Evolutionary conservation across 2,113 vertebrate genomes (phyloP), one percentile per base, ranked within the genome.

Genomic region (Anhinga anhinga): DNA sequence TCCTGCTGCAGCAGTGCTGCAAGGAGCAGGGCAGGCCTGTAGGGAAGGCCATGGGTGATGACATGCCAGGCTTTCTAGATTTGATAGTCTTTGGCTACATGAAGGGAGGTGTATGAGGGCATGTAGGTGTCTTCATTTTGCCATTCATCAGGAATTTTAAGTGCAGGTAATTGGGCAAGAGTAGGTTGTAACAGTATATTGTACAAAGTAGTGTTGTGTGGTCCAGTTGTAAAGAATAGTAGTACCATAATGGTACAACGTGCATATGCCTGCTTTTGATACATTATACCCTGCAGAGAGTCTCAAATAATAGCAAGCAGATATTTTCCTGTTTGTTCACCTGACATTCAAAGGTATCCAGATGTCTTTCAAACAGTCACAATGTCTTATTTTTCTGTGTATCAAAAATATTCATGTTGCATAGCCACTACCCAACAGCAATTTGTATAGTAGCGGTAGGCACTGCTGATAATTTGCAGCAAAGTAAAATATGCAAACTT

Each of bases 21-120:
- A 1, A 30, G 30, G 52, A 44, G 66, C 22, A 7, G 59, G 42
- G 26, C 38, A 61, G 65, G 27, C 17, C 13, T 13, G 15, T 2
- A 12, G 29, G 32, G 15, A 52, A 15, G 40, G 20, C 23, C 17
- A 1, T 3, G 14, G 21, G 40, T 56, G 61, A 16, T 0, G 3
- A 4, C 5, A 11, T 44, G n/a, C 15, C 2, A 2, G 18, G 38
- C 34, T 13, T 32, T 32, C 19, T 20, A 11, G 26, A 47, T 55
- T 23, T 25, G 30, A 0, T 18, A 26, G 52, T 11, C 42, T 25
- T 40, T 34, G 69, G 15, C 40, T 78, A 2, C 1, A 0, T 23
- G 66, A 52, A 69, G 18, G 47, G 27, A 58, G 50, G 14, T 47
- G 1, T 9, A 7, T 14, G 62, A n/a, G 40, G 50, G n/a, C 34